Base-by-base conservation (phyloP, 2,888 invertebrate species). In the Cantharis rufa region DNA sequence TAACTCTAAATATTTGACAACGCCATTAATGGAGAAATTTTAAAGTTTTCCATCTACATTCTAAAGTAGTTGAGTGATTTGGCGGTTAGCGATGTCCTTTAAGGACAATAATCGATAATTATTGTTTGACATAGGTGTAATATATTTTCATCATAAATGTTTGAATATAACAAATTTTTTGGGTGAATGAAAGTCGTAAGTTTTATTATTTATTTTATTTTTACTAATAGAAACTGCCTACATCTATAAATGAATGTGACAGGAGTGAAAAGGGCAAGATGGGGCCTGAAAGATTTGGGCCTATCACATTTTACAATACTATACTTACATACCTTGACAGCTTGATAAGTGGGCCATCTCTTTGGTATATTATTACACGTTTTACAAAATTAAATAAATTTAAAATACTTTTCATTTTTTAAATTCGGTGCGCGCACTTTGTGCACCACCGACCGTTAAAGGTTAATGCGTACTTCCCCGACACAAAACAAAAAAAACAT, bases 361-460 rank as follows among this genome's bases (percentile, higher is more conserved):
- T 88, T 88, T 88, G 88, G 88, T 88, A 88, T 85, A 86, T 86
- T 88, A 88, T 88, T 88, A 88, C 88, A 88, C 88, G 87, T 86
- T 87, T 87, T 86, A 85, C 83, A 85, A 85, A 84, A 84, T 82
- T 80, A 73, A 86, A 85, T 86, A 85, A 86, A 83, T 84, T 80
- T 71, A 82, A 82, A 84, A 83, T 83, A 83, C 82, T 83, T 82
- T 83, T 83, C 78, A 79, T 78, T 78, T 77, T 72, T 74, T 76
- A 69, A 62, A 72, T 68, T 72, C 78, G 74, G 76, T 78, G 75
- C 72, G 79, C 79, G 78, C 81, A 82, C 82, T 82, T 81, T 68
- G 82, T 82, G 80, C 77, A 74, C 72, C 78, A 72, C 61, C 27
- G 24, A 63, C 61, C 15, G 16, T 70, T 70, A 70, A 71, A 78